Conservation (phyloP, 2,888 invertebrate genomes). For the Apamea monoglypha region DNA sequence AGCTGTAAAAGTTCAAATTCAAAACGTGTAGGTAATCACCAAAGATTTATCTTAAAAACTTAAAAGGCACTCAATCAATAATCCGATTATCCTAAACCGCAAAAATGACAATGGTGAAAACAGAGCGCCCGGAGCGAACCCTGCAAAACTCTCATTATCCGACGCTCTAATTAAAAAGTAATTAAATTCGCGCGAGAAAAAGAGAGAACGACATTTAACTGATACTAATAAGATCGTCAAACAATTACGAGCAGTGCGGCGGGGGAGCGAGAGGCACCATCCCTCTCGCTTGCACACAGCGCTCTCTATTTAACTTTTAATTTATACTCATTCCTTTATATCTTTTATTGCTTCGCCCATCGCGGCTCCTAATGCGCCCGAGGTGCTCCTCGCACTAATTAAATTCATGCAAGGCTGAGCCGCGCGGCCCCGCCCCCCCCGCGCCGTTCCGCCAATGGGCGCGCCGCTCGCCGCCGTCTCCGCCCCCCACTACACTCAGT, state of each 20-base stretch:
- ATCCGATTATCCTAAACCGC: constrained; percentile 64
- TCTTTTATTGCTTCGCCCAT: constrained; percentile 91
- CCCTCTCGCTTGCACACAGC: constrained; percentile 77
- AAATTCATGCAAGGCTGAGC: constrained; percentile 91
- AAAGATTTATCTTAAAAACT: constrained; percentile 25
- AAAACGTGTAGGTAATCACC: background rate
- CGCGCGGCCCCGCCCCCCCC: constrained; percentile 72
- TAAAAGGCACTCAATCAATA: constrained; percentile 59
- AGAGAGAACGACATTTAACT: constrained; percentile 89
- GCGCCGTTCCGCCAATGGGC: constrained; percentile 73
- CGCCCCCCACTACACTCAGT: constrained; percentile 79
- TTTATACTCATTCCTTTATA: constrained; percentile 91
- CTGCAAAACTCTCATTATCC: constrained; percentile 86
- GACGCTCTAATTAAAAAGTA: constrained; percentile 88
- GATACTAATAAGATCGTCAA: constrained; percentile 91
- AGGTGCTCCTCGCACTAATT: constrained; percentile 90
- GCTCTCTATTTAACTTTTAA: constrained; percentile 90
- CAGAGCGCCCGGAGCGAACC: constrained; percentile 77
- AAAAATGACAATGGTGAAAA: constrained; percentile 73
- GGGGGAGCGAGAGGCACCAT: constrained; percentile 72
- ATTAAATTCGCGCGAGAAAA: constrained; percentile 90
- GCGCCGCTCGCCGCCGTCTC: constrained; percentile 68
- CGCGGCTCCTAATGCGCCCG: constrained; percentile 90
- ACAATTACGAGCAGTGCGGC: constrained; percentile 88
- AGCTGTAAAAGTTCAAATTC: background rate